Evolutionary conservation across 2,113 vertebrate species (phyloP).

Genomic region (Calonectris borealis): DNA sequence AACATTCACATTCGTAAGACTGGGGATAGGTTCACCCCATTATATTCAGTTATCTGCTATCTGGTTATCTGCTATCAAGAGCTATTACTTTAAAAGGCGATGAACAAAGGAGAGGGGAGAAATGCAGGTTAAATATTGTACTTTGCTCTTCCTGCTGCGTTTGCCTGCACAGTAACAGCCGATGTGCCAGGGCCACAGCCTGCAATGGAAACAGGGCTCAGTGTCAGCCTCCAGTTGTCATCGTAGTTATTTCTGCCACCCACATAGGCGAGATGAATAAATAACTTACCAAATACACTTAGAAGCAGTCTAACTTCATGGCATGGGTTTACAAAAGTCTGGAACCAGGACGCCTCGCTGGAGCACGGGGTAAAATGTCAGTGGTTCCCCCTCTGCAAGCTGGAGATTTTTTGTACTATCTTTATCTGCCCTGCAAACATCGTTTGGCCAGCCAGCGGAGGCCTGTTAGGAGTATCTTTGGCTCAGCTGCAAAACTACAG

Average conservation of each 20-base stretch:
- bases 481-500: neutral
- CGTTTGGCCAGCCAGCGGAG: neutral
- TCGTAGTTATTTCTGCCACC: neutral
- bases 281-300: neutral
- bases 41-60: neutral
- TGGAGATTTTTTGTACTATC: neutral
- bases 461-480: neutral
- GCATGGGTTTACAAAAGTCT: neutral
- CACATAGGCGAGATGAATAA: neutral
- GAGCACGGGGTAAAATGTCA: neutral
- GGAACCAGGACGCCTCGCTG: neutral
- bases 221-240: accelerated
- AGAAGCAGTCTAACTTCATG: neutral
- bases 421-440: neutral
- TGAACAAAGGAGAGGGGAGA: neutral
- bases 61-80: neutral
- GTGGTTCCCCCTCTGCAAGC: neutral
- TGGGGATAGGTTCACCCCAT: accelerated
- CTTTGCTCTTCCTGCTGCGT: neutral
- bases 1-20: neutral
- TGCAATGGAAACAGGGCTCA: neutral
- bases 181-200: accelerated
- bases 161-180: neutral
- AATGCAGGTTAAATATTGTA: neutral
- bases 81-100: neutral